Evolutionary conservation across 2,888 invertebrate species (phyloP), one percentile per base, ranked within the genome.

Genomic region (Noctua janthe): DNA sequence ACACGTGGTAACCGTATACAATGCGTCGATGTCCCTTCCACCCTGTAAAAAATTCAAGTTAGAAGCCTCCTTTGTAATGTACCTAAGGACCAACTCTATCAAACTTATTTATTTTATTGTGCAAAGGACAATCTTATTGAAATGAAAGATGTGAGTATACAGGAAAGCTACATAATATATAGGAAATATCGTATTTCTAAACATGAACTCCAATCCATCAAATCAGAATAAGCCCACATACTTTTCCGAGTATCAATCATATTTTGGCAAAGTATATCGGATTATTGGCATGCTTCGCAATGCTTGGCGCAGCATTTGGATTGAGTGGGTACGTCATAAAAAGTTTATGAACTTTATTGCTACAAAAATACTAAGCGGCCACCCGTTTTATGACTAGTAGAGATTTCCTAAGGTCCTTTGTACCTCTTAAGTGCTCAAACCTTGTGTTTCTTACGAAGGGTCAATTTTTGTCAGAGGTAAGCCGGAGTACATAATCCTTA

Each of bases 181-280:
- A 43, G 23, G 7, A 39, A 13, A 29, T 35, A 56, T 35, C 29
- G 7, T 74, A 54, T 29, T 62, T 11, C 69, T 35, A 3, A 43
- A 81, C 39, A 81, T 56, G 29, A 83, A 70, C 29, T 47, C 47
- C 62, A 62, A 85, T 85, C 86, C 78, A 84, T 84, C 86, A 84
- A 75, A 75, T 76, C 69, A 62, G 64, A 11, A 64, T 74, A 74
- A 70, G n/a, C 54, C 20, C 59, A 82, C 49, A 82, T 85, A 82
- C 39, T 73, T 78, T 73, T 51, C 43, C 59, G 49, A 67, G 64
- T 82, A 84, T 84, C 86, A 85, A 84, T 84, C 82, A 85, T 85
- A 62, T 78, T 71, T 62, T 67, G 72, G 64, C 62, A 82, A 74
- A 75, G 72, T 82, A 47, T 81, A 81, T 74, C 39, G 39, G 66